phyloP scores from a whole-genome alignment of 2,888 invertebrate genomes.

The Strigamia transsilvanica region DNA sequence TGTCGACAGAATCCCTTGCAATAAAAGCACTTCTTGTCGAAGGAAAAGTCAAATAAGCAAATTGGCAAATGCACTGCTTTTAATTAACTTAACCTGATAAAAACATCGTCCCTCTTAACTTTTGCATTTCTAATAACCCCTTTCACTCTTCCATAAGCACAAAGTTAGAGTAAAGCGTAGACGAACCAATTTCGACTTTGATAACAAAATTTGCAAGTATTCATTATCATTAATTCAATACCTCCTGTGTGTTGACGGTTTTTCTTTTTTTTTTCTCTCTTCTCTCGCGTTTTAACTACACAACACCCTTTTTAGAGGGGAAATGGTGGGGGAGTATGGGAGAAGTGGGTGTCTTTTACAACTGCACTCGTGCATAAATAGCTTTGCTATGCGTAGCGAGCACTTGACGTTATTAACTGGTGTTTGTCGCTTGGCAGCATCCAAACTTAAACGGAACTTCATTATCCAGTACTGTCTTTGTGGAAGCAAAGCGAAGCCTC shows the following conservation, averaged over 20 bases:
- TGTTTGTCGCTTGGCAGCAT: constrained; percentile 47
- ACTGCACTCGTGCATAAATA: constrained; percentile 49
- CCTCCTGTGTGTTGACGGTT: neutral
- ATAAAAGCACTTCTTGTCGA: constrained; percentile 48
- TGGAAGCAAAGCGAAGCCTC: constrained; percentile 43
- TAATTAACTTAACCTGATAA: constrained; percentile 29
- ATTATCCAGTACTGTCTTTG: constrained; percentile 45
- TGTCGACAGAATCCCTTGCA: constrained; percentile 28
- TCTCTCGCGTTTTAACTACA: constrained; percentile 21
- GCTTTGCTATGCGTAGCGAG: constrained; percentile 37
- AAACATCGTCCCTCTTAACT: neutral
- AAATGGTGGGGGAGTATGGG: neutral
- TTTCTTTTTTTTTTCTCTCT: neutral
- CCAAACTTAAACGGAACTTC: constrained; percentile 49
- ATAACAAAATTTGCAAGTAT: constrained; percentile 20
- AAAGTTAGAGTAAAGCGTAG: neutral
- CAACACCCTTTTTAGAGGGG: constrained; percentile 37
- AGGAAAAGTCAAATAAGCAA: constrained; percentile 28
- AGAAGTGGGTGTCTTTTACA: constrained; percentile 38
- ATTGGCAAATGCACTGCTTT: constrained; percentile 12
- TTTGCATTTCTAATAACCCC: neutral
- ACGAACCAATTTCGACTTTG: neutral
- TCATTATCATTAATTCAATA: constrained; percentile 30
- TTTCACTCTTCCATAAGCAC: neutral
- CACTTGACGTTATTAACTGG: constrained; percentile 49